Evolutionary conservation across 37 sponge, comb jelly and placozoan species (phyloP), one percentile per base, ranked within the genome.

Genomic region (Chondrilla cf. caribensis): DNA sequence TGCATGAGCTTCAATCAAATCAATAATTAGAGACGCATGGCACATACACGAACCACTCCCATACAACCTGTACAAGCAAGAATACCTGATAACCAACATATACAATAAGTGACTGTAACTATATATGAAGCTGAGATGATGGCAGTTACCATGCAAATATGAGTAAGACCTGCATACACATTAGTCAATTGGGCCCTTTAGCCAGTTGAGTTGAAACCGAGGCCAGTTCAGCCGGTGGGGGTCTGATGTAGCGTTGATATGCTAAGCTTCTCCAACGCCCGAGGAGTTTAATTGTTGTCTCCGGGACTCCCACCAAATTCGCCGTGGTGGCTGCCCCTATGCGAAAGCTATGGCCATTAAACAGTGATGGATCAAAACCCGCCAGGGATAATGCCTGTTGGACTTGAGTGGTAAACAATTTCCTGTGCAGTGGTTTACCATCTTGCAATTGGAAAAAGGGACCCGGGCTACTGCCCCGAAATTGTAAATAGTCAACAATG

Each of bases 261-360:
- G 58, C 79, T 3, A 25, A 58, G 57, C 79, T 78, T 8, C 54
- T n/a, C 58, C 79, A 78, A 31, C 79, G 54, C 7, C 79, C 79
- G 4, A 78, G 79, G 6, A 17, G 36, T 25, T 78, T 78, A 6
- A 78, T 78, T 7, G 37, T 57, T 26, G 79, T 4, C 58, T 78
- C 79, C 54, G 58, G 19, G 11, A 78, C 58, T 14, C 79, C 79
- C 15, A 32, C 58, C n/a, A 58, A 1, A 31, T 26, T 58, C 2
- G 79, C 79, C 36, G 79, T 55, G 33, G 79, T 78, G 32, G 79
- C 79, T 58, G 79, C 58, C 36, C 79, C 58, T 25, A 78, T 11
- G 37, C 79, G 58, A 9, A 78, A 78, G 35, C 79, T 78, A 29
- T 51, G 79, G 19, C 79, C 79, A 32, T 54, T 58, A 38, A 58